These are phyloP conservation scores for Exaiptasia diaphana DNA, from an alignment of 64 coral and sea anemone genomes.

Conservation along the genomic window DNA sequence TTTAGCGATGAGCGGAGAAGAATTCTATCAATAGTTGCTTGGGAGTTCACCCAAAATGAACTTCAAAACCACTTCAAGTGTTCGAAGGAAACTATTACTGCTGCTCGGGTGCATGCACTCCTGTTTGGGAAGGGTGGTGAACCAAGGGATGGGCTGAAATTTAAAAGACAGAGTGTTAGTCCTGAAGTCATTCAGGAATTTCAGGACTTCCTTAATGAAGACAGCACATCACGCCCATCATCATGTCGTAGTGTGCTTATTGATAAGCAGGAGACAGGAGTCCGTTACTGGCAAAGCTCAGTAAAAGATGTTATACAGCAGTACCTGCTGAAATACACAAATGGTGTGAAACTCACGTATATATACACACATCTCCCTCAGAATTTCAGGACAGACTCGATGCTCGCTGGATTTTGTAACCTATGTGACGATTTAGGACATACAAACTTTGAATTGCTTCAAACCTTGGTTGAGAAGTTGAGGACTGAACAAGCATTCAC, in stretches of 20 bases:
- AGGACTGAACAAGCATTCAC: no score
- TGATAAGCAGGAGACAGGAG: constrained; percentile 4
- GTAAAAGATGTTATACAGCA: constrained; percentile 16
- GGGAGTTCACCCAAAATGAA: not conserved
- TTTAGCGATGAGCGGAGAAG: not conserved
- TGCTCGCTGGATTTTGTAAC: constrained; percentile 47
- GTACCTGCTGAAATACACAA: constrained; percentile 13
- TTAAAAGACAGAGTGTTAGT: constrained; percentile 1
- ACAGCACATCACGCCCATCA: constrained; percentile 24
- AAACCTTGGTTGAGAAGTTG: not conserved
- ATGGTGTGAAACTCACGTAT: constrained; percentile 40
- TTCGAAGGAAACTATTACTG: constrained; percentile 19
- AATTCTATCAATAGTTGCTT: constrained; percentile 11
- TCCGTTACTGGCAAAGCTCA: constrained; percentile 45
- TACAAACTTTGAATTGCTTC: constrained; percentile 12
- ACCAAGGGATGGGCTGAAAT: not conserved
- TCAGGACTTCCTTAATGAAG: not conserved
- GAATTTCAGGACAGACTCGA: constrained; percentile 38
- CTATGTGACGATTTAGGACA: constrained; percentile 36
- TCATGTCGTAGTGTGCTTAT: constrained; percentile 50
- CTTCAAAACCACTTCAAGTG: not conserved
- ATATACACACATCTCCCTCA: constrained; percentile 44
- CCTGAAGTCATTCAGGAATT: constrained; percentile 14
- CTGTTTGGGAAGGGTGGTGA: constrained; percentile 40
- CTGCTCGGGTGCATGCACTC: constrained; percentile 15